Conservation (phyloP, 2,888 invertebrate genomes). For the Anthophora plumipes region DNA sequence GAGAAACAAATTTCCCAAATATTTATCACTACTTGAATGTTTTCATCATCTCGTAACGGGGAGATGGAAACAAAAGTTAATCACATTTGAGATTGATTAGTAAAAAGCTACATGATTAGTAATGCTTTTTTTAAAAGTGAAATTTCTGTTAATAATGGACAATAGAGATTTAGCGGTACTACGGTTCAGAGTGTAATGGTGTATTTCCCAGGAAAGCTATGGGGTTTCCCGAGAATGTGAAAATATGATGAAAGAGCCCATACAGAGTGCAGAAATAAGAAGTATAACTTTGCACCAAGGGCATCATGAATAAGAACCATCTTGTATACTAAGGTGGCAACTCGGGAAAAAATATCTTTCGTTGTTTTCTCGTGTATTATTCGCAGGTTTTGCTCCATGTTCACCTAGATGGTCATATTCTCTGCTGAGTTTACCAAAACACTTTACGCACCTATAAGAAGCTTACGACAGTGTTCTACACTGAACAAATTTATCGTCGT, state of each 20-base stretch:
- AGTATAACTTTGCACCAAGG: conserved; percentile 18
- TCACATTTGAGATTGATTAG: no score
- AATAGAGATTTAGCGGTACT: not conserved
- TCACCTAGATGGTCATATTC: not conserved
- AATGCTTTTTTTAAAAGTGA: not conserved
- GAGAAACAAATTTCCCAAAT: no score
- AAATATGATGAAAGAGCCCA: conserved; percentile 1
- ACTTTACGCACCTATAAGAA: conserved; percentile 17
- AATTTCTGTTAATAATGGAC: not conserved
- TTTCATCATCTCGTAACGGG: not conserved
- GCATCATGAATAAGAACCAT: conserved; percentile 34
- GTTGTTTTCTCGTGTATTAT: not conserved
- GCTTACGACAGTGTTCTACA: conserved; percentile 2
- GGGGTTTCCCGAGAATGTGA: not conserved
- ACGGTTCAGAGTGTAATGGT: not conserved
- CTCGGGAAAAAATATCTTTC: conserved; percentile 15
- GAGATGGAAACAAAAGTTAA: not conserved
- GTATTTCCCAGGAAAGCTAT: not conserved
- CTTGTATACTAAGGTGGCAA: not conserved
- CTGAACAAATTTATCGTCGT: not conserved
- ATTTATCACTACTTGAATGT: not conserved
- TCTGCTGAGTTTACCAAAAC: conserved; percentile 14
- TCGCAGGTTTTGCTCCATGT: conserved; percentile 7
- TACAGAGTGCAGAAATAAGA: conserved; percentile 10
- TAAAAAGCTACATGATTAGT: no score